Conservation (phyloP, 1,140 invertebrate genomes). For the Harpegnathos saltator region DNA sequence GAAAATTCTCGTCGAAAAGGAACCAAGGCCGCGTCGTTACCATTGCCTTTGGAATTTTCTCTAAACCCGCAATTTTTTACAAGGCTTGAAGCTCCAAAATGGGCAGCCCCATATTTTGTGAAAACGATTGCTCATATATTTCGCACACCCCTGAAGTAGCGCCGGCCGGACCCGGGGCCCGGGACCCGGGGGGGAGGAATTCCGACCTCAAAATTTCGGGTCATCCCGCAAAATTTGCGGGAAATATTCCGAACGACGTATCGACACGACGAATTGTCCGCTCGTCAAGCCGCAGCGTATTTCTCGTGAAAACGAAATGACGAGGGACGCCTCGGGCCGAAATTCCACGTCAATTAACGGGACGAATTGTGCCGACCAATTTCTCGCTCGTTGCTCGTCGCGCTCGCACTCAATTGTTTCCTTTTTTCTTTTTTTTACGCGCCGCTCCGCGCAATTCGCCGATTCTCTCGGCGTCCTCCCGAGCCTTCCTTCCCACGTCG, state of each 20-base stretch:
- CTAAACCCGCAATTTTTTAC: not conserved
- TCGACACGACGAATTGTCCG: not conserved
- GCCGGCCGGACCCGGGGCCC: too few relatives aligned
- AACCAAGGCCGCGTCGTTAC: too few relatives aligned
- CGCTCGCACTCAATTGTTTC: constrained; percentile 66
- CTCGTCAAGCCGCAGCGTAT: not conserved
- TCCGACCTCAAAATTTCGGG: too few relatives aligned
- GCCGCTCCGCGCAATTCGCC: constrained; percentile 54
- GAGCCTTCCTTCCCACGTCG: too few relatives aligned
- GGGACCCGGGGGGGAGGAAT: too few relatives aligned
- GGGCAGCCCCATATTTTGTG: too few relatives aligned
- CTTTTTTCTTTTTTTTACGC: constrained; percentile 59
- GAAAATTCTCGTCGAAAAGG: not conserved
- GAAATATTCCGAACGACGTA: not conserved
- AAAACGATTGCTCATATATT: too few relatives aligned
- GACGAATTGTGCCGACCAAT: constrained; percentile 64
- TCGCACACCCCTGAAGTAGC: too few relatives aligned
- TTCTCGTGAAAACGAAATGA: constrained; percentile 40
- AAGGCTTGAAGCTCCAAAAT: too few relatives aligned
- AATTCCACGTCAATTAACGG: constrained; percentile 69
- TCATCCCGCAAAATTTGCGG: not conserved
- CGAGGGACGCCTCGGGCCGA: constrained; percentile 31
- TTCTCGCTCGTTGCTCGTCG: constrained; percentile 69
- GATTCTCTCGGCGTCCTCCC: constrained; percentile 57
- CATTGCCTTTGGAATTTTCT: not conserved